Conservation (phyloP, 1,140 invertebrate species). For the Ridgeia piscesae region DNA sequence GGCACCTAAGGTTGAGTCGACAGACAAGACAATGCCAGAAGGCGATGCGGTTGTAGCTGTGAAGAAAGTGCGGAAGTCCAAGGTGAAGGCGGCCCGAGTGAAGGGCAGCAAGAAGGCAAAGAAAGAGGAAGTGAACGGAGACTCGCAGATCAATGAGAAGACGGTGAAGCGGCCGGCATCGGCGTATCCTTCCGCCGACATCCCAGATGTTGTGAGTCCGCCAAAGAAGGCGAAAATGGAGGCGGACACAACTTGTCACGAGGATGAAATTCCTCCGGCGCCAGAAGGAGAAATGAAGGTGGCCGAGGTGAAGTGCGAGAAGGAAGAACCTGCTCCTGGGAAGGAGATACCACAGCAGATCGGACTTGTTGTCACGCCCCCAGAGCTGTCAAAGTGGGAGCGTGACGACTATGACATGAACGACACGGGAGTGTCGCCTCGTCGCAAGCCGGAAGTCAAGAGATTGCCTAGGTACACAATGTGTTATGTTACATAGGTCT, state of each 20-base stretch:
- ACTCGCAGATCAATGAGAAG: neutral
- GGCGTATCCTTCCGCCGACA: neutral
- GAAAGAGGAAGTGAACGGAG: neutral
- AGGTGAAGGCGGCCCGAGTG: neutral
- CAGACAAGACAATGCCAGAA: neutral
- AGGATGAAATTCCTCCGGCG: neutral
- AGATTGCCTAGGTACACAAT: neutral
- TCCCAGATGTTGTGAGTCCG: neutral
- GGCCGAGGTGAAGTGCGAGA: neutral
- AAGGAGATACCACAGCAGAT: neutral
- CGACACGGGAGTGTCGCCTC: neutral
- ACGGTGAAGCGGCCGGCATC: neutral
- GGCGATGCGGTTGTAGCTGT: neutral
- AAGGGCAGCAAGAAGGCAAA: neutral
- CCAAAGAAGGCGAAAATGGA: neutral
- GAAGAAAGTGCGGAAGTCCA: neutral
- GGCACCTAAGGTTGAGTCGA: neutral
- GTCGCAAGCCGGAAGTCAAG: neutral
- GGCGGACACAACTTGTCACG: neutral
- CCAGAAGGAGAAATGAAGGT: neutral
- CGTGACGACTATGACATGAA: conserved; percentile 7
- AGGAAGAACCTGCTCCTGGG: neutral
- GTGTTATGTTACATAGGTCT: neutral
- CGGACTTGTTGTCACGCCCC: conserved; percentile 2
- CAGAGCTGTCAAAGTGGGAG: conserved; percentile 11